Evolutionary conservation across 2,113 vertebrate genomes (phyloP), one percentile per base, ranked within the genome.

Genomic region (Glaucomys volans): DNA sequence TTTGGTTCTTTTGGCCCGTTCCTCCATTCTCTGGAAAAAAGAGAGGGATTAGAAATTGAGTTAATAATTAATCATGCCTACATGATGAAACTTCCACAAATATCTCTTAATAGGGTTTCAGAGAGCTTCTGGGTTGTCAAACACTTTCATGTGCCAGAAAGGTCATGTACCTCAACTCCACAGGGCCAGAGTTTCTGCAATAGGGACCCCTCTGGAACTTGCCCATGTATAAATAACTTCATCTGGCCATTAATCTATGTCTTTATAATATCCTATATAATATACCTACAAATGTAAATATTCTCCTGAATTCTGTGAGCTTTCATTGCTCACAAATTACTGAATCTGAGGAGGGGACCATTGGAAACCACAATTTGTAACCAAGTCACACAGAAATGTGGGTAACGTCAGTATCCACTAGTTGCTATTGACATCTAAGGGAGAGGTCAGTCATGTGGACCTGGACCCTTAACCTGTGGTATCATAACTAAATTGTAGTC

Each of bases 111-210:
- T 30, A 30, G 32, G 40, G 11, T 40, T 37, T 74, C 32, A 28
- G 18, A 83, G 24, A 91, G 30, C 32, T 69, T 67, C 17, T 59
- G 18, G 1, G 30, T 57, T 75, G 17, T 32, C 37, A 4, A 84
- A 12, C 8, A 76, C 35, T 6, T 94, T 32, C 10, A n/a, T 12
- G 20, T 35, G 32, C 11, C n/a, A 10, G 28, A 26, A 26, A n/a
- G 4, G 8, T 52, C 26, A 22, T 10, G 2, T 20, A 54, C 2
- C 9, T 2, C 47, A 69, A 52, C 37, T 37, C 3, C 26, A 28
- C 4, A 13, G 2, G 3, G 12, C 7, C 3, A 62, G 47, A 67
- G 1, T 12, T 82, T 16, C 26, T 64, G 8, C 42, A 9, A 1
- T 16, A 5, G 32, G 17, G 7, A 24, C 11, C 10, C 20, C 30